phyloP scores from a whole-genome alignment of 2,113 vertebrate species.

The Neotoma lepida region DNA sequence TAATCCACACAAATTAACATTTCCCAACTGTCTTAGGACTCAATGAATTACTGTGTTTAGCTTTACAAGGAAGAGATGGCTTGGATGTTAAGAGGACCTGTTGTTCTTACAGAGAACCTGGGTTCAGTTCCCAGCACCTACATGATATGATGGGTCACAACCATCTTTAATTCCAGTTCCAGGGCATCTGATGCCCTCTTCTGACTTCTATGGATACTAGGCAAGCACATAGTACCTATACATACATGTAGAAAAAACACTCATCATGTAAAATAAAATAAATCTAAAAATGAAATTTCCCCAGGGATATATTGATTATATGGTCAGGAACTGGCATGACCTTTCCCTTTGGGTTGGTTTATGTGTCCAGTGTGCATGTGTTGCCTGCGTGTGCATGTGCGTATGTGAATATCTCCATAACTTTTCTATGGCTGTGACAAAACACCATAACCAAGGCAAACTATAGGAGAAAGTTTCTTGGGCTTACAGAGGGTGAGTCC shows the following conservation, averaged over 20 bases:
- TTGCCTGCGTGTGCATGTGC: neutral
- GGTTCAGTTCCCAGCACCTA: neutral
- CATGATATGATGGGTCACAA: neutral
- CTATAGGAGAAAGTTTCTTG: neutral
- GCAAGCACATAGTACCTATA: neutral
- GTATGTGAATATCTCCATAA: neutral
- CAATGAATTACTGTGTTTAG: conserved; percentile 19
- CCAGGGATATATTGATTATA: neutral
- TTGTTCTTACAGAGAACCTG: neutral
- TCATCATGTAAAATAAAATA: neutral
- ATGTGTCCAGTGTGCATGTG: neutral
- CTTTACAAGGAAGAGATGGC: neutral
- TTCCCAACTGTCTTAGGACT: conserved; percentile 1
- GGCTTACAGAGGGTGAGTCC: neutral
- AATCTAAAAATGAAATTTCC: neutral
- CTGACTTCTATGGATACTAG: neutral
- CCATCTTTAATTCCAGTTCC: neutral
- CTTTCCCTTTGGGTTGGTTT: neutral
- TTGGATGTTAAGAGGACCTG: neutral
- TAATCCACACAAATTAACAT: conserved; percentile 47
- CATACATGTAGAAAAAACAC: neutral
- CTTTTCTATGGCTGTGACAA: neutral
- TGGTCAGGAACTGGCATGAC: neutral
- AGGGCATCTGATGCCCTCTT: neutral
- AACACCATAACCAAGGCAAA: neutral